Evolutionary conservation across 2,888 invertebrate genomes (phyloP).

Genomic region (Stenurella melanura): DNA sequence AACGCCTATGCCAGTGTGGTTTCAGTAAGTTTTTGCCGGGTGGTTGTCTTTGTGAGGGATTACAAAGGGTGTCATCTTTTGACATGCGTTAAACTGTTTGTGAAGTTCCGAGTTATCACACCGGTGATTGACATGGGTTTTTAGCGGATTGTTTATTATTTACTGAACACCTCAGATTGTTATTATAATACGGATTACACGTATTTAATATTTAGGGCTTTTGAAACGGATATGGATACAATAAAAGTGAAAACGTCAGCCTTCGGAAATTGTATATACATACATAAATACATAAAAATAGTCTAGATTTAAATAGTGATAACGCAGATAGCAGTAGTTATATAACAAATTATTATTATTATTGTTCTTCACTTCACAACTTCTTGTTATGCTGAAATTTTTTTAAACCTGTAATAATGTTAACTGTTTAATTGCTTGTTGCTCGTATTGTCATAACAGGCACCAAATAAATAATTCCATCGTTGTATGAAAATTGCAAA

Average conservation of each 20-base stretch:
- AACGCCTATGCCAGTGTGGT: conserved; percentile 37
- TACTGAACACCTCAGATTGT: conserved; percentile 39
- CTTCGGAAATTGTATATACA: not conserved
- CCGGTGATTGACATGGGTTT: conserved; percentile 58
- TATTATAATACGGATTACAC: conserved; percentile 42
- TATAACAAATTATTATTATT: too few species aligned
- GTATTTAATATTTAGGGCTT: conserved; percentile 25
- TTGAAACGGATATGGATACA: conserved; percentile 17
- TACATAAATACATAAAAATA: too few species aligned
- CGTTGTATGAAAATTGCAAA: too few species aligned
- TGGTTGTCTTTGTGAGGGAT: conserved; percentile 57
- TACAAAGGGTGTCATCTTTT: conserved; percentile 68
- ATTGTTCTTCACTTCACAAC: too few species aligned
- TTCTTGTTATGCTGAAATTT: too few species aligned
- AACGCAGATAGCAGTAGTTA: too few species aligned
- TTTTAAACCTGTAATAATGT: too few species aligned
- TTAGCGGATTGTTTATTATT: conserved; percentile 51
- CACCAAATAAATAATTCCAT: too few species aligned
- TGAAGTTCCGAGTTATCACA: conserved; percentile 60
- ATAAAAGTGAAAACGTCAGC: conserved; percentile 3
- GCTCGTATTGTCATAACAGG: too few species aligned
- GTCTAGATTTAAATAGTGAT: too few species aligned
- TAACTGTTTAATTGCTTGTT: too few species aligned
- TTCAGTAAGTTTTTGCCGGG: conserved; percentile 46
- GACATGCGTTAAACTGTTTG: conserved; percentile 71